These are phyloP conservation scores for Amphipyra tragopoginis DNA, from an alignment of 2,888 invertebrate species.

Conservation along the genomic window DNA sequence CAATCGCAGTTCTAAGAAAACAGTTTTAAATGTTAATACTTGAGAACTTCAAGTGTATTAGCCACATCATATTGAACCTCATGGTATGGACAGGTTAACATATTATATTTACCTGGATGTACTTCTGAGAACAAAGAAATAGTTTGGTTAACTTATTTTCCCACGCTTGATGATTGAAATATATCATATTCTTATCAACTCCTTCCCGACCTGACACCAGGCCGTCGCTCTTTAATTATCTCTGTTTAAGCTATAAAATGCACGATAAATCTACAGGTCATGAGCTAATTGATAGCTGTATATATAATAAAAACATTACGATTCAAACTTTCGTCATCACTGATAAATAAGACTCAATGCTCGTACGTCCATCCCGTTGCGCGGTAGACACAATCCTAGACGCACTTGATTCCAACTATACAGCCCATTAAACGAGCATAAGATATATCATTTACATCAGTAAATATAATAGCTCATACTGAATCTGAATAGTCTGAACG, in stretches of 20 bases:
- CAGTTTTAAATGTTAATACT: too few species aligned
- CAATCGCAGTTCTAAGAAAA: too few species aligned
- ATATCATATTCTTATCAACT: not conserved
- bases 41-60: too few species aligned
- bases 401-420: constrained; percentile 38
- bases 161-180: constrained; percentile 6
- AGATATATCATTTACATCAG: constrained; percentile 63
- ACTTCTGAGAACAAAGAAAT: constrained; percentile 13
- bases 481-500: constrained; percentile 67
- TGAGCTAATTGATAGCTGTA: constrained; percentile 17
- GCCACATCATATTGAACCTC: too few species aligned
- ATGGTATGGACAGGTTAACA: too few species aligned
- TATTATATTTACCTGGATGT: not conserved
- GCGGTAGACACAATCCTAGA: constrained; percentile 32
- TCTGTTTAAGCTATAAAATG: constrained; percentile 12
- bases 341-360: constrained; percentile 1
- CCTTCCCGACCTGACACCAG: constrained; percentile 7
- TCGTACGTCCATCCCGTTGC: constrained; percentile 10
- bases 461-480: constrained; percentile 63
- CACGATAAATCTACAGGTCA: constrained; percentile 6
- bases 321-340: constrained; percentile 13
- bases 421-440: constrained; percentile 60
- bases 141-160: constrained; percentile 1
- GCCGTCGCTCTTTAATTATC: constrained; percentile 13
- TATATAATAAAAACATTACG: constrained; percentile 11